Base-by-base conservation (phyloP, 2,888 invertebrate genomes). In the Hirtodrosophila cameraria region DNA sequence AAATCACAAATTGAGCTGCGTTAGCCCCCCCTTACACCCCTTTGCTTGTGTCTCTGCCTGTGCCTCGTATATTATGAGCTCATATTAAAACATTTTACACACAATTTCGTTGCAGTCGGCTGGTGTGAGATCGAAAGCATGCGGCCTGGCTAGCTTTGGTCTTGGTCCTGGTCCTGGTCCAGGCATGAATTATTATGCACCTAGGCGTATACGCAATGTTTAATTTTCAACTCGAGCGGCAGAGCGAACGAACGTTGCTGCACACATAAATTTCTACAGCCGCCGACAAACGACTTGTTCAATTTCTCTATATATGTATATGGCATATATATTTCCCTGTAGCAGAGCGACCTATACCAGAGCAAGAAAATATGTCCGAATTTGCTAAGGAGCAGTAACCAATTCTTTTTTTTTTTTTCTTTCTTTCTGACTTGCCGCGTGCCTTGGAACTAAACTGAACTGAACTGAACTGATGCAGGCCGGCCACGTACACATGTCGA, bases 141-240 rank as follows among this genome's bases (percentile, higher is more conserved):
- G 62, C 25, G 9, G 66, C 28, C 42, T 11, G 58, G n/a, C n/a
- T n/a, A n/a, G n/a, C n/a, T n/a, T n/a, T n/a, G n/a, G n/a, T n/a
- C n/a, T n/a, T n/a, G n/a, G n/a, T n/a, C n/a, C n/a, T n/a, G n/a
- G n/a, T n/a, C 52, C 42, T 50, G 52, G 45, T 42, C 52, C 43
- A 45, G 64, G 61, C 72, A 82, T 84, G 87, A 84, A 86, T 84
- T 84, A 84, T 84, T 85, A 87, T 87, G 80, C 80, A 87, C 80
- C 86, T 84, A 86, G 87, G 83, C 77, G 78, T 86, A 82, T 82
- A 82, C 87, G 88, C 86, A 86, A 80, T 78, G 86, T 85, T 88
- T 87, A 88, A 86, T 82, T 88, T 88, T 75, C 75, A 78, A 85
- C 78, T 88, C 73, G 59, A 69, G 48, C 70, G 45, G 55, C 53